Conservation (phyloP, 2,888 invertebrate genomes). For the Acanthococcus lagerstroemiae region DNA sequence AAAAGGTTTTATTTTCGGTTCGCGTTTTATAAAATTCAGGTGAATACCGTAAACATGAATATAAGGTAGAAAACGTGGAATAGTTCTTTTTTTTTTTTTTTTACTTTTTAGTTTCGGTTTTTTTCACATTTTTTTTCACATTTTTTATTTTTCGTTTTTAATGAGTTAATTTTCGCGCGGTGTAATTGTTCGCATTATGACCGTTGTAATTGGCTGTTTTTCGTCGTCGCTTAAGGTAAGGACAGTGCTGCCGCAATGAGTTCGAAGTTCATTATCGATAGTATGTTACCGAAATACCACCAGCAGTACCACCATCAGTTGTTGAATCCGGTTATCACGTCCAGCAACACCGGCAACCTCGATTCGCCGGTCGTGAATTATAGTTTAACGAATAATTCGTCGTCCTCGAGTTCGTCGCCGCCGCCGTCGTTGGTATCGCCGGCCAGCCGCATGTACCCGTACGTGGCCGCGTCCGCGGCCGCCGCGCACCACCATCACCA, state of each 20-base stretch:
- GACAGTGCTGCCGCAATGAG: conserved; percentile 58
- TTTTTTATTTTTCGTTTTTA: background rate
- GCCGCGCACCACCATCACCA: conserved; percentile 59
- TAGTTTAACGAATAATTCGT: conserved; percentile 43
- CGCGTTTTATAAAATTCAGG: conserved; percentile 10
- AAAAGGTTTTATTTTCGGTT: conserved; percentile 3
- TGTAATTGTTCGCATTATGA: background rate
- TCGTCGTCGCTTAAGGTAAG: background rate
- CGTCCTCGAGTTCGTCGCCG: conserved; percentile 51
- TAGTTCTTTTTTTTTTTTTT: background rate
- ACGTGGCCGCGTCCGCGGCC: conserved; percentile 58
- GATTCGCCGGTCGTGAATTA: conserved; percentile 53
- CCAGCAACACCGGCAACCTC: conserved; percentile 57
- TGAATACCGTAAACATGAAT: conserved; percentile 13
- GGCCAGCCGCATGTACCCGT: conserved; percentile 80
- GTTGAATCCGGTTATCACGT: conserved; percentile 45
- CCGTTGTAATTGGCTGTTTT: background rate
- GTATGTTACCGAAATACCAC: conserved; percentile 88
- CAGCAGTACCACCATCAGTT: conserved; percentile 61
- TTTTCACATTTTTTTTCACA: conserved; percentile 1
- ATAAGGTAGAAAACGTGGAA: background rate
- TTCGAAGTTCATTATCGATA: conserved; percentile 96
- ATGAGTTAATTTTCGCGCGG: background rate
- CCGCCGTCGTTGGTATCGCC: conserved; percentile 42
- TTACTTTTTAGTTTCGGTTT: background rate